Percentiles rank a stretch among this genome's conserved stretches.
phyloP scores from a whole-genome alignment of 1,140 invertebrate species.

The Dreissena rostriformis region DNA sequence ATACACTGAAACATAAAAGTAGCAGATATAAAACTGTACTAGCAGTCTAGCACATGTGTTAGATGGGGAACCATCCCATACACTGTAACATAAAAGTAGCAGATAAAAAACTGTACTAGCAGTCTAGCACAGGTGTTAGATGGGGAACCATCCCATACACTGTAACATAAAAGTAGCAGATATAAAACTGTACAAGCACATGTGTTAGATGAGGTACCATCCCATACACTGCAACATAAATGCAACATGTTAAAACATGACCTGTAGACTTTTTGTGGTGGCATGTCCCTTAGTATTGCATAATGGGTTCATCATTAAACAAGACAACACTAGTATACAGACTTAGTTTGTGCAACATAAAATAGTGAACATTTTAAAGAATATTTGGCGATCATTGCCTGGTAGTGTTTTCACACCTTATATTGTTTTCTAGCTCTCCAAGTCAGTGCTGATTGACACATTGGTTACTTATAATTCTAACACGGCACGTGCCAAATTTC shows the following conservation, averaged over 20 bases:
- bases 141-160: slow-evolving; percentile 90
- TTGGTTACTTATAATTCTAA: no score
- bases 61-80: slow-evolving; percentile 91
- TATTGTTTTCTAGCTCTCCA: no score
- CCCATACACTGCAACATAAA: slow-evolving; percentile 83
- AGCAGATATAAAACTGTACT: neutral
- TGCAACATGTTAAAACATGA: neutral
- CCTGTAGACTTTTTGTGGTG: neutral
- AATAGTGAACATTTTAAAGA: no score
- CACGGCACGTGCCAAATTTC: no score
- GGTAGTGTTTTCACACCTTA: no score
- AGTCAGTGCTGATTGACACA: no score
- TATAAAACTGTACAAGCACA: slow-evolving; percentile 84
- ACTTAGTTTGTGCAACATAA: no score
- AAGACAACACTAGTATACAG: no score
- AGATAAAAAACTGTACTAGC: neutral
- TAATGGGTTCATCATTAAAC: no score
- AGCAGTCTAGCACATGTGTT: slow-evolving; percentile 89
- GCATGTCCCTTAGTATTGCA: no score
- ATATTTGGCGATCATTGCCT: no score
- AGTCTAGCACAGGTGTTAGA: slow-evolving; percentile 90
- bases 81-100: slow-evolving; percentile 77
- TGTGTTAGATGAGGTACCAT: slow-evolving; percentile 92
- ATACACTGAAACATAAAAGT: slow-evolving; percentile 81
- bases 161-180: slow-evolving; percentile 64